Evolutionary conservation across 2,888 invertebrate genomes (phyloP).

Genomic region (Heliconius hortense): DNA sequence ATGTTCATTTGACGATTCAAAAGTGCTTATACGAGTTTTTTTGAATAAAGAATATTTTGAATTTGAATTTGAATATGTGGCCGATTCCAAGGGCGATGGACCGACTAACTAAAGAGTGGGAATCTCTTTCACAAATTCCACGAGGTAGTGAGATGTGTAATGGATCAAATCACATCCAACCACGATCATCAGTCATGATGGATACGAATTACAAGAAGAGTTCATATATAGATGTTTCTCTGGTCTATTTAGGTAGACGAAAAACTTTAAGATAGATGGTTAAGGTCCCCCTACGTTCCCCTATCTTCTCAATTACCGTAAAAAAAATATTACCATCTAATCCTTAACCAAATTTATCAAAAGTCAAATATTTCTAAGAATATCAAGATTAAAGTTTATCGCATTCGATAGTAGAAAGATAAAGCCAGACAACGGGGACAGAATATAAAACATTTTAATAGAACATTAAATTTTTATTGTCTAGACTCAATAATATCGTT

Average conservation of each 20-base stretch:
- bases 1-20: no score
- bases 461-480: constrained; percentile 30
- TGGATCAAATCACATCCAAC: no score
- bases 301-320: not conserved
- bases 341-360: not conserved
- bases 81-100: no score
- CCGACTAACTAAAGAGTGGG: no score
- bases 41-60: no score
- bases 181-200: no score
- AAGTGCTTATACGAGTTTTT: no score
- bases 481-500: constrained; percentile 27
- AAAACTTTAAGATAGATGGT: not conserved
- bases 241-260: not conserved
- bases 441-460: constrained; percentile 30
- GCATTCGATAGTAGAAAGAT: not conserved
- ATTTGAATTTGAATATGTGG: no score
- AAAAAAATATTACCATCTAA: not conserved
- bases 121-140: no score
- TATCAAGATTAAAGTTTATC: not conserved
- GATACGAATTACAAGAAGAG: no score
- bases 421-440: constrained; percentile 3
- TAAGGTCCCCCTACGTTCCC: not conserved
- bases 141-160: no score
- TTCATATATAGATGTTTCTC: no score
- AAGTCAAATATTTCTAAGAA: not conserved